Base-by-base conservation (phyloP, 2,888 invertebrate species). In the Ennomos quercinarius region DNA sequence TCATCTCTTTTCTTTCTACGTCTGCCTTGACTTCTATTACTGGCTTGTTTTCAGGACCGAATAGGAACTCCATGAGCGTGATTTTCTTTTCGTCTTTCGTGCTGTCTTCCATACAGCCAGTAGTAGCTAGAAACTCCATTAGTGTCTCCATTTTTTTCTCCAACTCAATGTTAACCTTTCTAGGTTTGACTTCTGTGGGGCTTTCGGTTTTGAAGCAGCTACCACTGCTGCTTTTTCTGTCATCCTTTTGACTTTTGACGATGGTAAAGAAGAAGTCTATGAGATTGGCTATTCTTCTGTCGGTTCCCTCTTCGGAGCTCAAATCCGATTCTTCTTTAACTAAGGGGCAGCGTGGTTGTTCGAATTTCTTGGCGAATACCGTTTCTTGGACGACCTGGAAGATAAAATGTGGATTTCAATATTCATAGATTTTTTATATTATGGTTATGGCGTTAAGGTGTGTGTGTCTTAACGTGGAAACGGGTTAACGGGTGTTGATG, bases 191-290 rank as follows among this genome's bases (percentile, higher is more conserved):
- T 36, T 79, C 72, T 38, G 77, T 81, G 0, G 92, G 89, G 64
- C 87, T 89, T 71, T 93, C 93, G 2, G 83, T 81, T 76, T 80
- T 92, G 50, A 92, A 91, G 48, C 93, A 93, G 60, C 89, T 90
- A 0, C 83, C 88, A 0, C 84, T 84, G 57, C 91, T 92, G 42
- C 87, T 80, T 65, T 92, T 93, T 9, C 93, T 73, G 0, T 90
- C 89, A 9, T 87, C 87, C 40, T 83, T 89, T 56, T 93, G 92
- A 64, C 90, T 91, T 67, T 91, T 93, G 0, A 93, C 92, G 48
- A 93, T 90, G 0, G 92, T 91, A 43, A 93, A 93, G 73, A 93
- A 92, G 76, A 93, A 93, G 57, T 93, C 93, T 9, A 93, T 91
- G 8, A 93, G 67, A 65, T 90, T 91, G 0, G 92, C 91, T 13